Conservation (phyloP, 2,113 vertebrate genomes). For the Globicephala melas region DNA sequence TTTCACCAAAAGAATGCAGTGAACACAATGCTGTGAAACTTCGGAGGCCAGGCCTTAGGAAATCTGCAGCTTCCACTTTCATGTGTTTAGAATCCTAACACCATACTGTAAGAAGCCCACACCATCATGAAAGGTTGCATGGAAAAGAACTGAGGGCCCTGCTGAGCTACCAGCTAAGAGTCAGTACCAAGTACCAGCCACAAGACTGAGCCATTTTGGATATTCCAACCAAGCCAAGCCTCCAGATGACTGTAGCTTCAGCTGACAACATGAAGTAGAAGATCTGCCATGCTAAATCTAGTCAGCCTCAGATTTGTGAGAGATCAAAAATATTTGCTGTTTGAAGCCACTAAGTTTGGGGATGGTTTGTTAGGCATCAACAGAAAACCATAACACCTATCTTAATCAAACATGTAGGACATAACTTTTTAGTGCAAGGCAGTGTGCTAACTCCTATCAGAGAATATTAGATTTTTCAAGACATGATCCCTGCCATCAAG, state of each 20-base stretch:
- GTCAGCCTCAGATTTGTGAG: background rate
- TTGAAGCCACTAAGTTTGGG: background rate
- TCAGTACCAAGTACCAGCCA: background rate
- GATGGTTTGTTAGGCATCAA: background rate
- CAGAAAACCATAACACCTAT: background rate
- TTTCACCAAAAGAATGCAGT: background rate
- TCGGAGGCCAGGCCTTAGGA: background rate
- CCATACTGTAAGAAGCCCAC: background rate
- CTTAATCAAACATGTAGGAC: background rate
- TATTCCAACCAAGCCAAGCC: background rate
- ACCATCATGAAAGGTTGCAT: background rate
- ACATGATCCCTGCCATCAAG: background rate
- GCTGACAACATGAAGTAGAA: background rate
- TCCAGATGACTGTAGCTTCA: background rate
- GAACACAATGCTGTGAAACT: background rate
- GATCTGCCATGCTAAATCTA: background rate
- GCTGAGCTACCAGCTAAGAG: background rate
- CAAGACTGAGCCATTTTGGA: background rate
- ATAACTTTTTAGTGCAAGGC: background rate
- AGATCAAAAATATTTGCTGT: background rate
- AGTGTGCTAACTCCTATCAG: background rate
- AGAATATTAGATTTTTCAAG: background rate
- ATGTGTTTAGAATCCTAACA: background rate
- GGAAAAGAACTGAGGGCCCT: background rate
- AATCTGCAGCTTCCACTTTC: background rate